Conservation (phyloP, 1,140 invertebrate species). For the Acromyrmex heyeri region DNA sequence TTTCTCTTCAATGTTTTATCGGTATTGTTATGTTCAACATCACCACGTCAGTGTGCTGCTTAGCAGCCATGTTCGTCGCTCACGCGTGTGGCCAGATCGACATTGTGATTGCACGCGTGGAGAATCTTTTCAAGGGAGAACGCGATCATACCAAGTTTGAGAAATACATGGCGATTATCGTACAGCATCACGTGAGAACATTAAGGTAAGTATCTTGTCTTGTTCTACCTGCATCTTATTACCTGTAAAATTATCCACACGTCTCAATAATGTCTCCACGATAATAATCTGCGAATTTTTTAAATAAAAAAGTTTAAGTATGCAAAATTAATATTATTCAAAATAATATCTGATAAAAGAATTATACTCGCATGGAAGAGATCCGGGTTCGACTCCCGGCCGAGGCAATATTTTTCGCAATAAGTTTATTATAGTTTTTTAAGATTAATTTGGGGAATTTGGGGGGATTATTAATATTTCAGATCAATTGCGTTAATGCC, state of each 20-base stretch:
- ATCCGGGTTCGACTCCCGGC: too few relatives aligned
- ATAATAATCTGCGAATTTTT: neutral
- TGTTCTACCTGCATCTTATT: neutral
- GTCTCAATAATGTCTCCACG: neutral
- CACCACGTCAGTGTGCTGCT: constrained; percentile 69
- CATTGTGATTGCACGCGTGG: constrained; percentile 56
- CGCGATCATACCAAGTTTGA: neutral
- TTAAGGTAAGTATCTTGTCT: constrained; percentile 41
- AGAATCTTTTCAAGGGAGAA: constrained; percentile 39
- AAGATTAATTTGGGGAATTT: too few relatives aligned
- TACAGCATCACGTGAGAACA: constrained; percentile 38
- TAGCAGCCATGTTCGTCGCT: constrained; percentile 74
- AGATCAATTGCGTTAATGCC: too few relatives aligned
- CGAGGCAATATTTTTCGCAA: too few relatives aligned
- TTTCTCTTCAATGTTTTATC: constrained; percentile 68
- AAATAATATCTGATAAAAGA: neutral
- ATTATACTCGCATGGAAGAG: neutral
- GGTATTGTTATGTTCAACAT: constrained; percentile 74
- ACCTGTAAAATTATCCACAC: neutral
- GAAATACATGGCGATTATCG: constrained; percentile 15
- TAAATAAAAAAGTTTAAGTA: neutral
- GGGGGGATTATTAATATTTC: too few relatives aligned
- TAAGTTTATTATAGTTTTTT: too few relatives aligned
- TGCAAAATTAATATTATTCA: neutral
- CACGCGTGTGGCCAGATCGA: constrained; percentile 73